A percentile compares a stretch with the other conserved stretches of the same genome.
phyloP scores from a whole-genome alignment of 2,797 vertebrate species.

The Cossypha heuglini region DNA sequence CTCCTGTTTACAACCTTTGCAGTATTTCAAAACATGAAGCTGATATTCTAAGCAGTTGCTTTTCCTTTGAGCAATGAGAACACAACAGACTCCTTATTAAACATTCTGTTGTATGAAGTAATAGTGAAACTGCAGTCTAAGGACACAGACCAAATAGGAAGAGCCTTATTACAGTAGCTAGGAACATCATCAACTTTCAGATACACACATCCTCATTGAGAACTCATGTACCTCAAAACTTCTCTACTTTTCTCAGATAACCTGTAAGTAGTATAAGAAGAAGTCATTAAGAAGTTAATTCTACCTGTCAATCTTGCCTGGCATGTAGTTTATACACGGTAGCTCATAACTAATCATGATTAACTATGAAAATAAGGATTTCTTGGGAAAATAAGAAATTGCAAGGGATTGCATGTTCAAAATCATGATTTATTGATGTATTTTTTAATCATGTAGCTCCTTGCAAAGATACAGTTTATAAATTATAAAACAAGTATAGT shows the following conservation, averaged over 20 bases:
- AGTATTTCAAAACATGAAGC: not conserved
- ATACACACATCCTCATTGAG: not conserved
- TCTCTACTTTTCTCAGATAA: not conserved
- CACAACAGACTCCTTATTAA: not conserved
- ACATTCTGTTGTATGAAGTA: not conserved
- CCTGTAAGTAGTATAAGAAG: not conserved
- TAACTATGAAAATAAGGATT: not conserved
- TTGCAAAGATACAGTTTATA: constrained; percentile 47
- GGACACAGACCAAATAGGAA: not conserved
- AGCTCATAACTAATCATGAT: not conserved
- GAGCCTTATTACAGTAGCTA: not conserved
- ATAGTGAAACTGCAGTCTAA: not conserved
- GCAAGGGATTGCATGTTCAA: constrained; percentile 33
- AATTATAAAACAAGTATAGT: constrained; percentile 20
- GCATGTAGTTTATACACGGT: not conserved
- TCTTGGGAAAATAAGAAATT: constrained; percentile 44
- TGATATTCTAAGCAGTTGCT: not conserved
- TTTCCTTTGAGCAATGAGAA: not conserved
- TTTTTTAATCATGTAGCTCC: constrained; percentile 33
- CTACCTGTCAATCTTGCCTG: not conserved
- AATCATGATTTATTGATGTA: constrained; percentile 45
- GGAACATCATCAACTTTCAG: not conserved
- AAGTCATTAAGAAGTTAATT: not conserved
- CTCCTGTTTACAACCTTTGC: not conserved
- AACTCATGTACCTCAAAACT: not conserved